phyloP scores from a whole-genome alignment of 2,888 invertebrate species.

The Micropterix aruncella region DNA sequence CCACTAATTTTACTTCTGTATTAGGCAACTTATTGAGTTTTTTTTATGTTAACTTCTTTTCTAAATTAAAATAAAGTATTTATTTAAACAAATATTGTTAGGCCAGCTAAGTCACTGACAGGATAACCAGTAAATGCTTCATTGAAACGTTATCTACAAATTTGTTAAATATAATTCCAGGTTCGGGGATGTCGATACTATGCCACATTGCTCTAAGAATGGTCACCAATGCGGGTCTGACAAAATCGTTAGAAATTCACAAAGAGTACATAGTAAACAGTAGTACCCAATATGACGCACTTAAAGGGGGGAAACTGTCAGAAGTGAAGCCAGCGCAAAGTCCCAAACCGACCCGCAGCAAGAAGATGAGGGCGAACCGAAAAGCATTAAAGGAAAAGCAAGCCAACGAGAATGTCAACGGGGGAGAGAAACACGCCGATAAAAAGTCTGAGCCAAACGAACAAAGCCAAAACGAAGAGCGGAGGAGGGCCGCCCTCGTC shows the following conservation, averaged over 20 bases:
- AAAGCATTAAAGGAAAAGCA: neutral
- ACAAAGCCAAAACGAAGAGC: constrained; percentile 21
- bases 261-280: constrained; percentile 25
- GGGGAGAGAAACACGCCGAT: constrained; percentile 18
- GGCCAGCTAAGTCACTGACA: too few relatives aligned
- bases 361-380: neutral
- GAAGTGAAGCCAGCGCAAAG: neutral
- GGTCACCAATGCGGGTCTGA: constrained; percentile 52
- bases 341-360: neutral
- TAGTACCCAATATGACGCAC: constrained; percentile 20
- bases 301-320: neutral
- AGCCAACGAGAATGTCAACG: constrained; percentile 17
- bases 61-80: too few relatives aligned
- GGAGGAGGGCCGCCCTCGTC: constrained; percentile 29
- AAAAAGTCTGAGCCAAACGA: constrained; percentile 14
- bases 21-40: too few relatives aligned
- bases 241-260: constrained; percentile 31
- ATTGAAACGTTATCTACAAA: too few relatives aligned
- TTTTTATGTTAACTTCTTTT: too few relatives aligned
- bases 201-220: constrained; percentile 62
- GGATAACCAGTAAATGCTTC: too few relatives aligned
- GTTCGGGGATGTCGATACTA: constrained; percentile 69
- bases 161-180: constrained; percentile 23
- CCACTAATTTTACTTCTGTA: too few relatives aligned
- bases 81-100: too few relatives aligned